Base-by-base conservation (phyloP, 2,888 invertebrate genomes). In the Apamea monoglypha region DNA sequence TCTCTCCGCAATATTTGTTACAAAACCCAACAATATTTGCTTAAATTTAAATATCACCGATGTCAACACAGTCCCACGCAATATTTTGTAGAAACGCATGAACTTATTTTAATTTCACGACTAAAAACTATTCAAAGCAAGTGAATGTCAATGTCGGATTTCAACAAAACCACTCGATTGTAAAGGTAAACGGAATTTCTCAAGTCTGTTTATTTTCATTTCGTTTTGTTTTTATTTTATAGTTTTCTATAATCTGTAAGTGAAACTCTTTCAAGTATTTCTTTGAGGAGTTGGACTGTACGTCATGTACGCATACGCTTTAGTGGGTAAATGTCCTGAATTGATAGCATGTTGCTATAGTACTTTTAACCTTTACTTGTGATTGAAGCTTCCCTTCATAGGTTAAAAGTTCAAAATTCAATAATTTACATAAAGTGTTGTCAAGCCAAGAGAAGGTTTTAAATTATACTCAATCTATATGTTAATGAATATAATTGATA, bases 121-220 rank as follows among this genome's bases (percentile, higher is more conserved):
- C 1, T 63, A 71, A 86, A 85, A 89, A 89, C 83, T 70, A 61
- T 47, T 68, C 18, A 50, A 75, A 74, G 72, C 47, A 53, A 89
- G 90, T 91, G 94, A 96, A 96, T 95, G 95, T 95, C 96, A 96
- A 96, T 95, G 95, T 94, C 95, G 88, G 40, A 83, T 92, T 91
- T 88, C 90, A 87, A 79, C 81, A 84, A 91, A 93, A 90, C 79
- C 90, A 90, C 66, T 92, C 83, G 86, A 91, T 87, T 84, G 91
- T 91, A 89, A 92, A 81, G 59, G 74, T 90, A 86, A 92, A 80
- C 76, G 82, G 74, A 81, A 84, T 84, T 83, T 79, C 63, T 18
- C 32, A 63, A 32, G 63, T 70, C 29, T 81, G 81, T 84, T 81
- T 87, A 77, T 86, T 84, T 78, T 82, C 74, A 66, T 81, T 67